A percentile compares a stretch with the other conserved stretches of the same genome.
These are phyloP conservation scores for Otocyon megalotis DNA, from an alignment of 2,113 vertebrate species.

Conservation along the genomic window DNA sequence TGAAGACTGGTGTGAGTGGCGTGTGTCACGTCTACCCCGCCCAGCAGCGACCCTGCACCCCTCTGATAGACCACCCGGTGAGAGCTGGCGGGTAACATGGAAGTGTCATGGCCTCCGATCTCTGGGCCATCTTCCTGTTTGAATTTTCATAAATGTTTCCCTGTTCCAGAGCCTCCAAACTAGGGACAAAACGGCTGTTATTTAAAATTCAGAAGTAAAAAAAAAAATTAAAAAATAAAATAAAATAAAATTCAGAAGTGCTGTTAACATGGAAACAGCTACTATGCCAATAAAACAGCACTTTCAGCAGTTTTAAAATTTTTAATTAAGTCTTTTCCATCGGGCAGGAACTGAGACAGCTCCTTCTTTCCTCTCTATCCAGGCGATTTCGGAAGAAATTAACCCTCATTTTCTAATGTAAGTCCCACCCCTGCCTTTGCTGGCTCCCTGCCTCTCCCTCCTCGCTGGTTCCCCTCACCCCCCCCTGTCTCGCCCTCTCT, in stretches of 20 bases:
- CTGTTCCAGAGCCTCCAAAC: slow-evolving; percentile 26
- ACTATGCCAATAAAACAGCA: slow-evolving; percentile 13
- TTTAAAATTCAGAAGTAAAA: slow-evolving; percentile 62
- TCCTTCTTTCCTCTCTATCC: neutral
- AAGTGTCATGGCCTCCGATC: neutral
- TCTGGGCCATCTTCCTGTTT: neutral
- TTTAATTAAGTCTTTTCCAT: slow-evolving; percentile 59
- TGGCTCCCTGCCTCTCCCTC: neutral
- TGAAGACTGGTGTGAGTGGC: neutral
- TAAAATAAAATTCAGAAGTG: slow-evolving; percentile 57
- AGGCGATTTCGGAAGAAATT: neutral
- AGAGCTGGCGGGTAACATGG: neutral
- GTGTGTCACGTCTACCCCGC: neutral
- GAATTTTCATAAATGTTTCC: slow-evolving; percentile 7
- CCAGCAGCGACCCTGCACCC: neutral
- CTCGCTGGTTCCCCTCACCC: neutral
- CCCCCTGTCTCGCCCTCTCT: neutral
- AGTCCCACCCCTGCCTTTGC: neutral
- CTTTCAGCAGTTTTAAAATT: slow-evolving; percentile 49
- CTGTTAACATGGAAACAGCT: neutral
- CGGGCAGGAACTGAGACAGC: neutral
- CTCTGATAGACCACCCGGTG: neutral
- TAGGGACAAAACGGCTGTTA: neutral
- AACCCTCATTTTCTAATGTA: neutral
- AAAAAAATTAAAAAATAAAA: too few relatives aligned